Evolutionary conservation across 2,113 vertebrate genomes (phyloP), one percentile per base, ranked within the genome.

Genomic region (Melanerpes formicivorus): DNA sequence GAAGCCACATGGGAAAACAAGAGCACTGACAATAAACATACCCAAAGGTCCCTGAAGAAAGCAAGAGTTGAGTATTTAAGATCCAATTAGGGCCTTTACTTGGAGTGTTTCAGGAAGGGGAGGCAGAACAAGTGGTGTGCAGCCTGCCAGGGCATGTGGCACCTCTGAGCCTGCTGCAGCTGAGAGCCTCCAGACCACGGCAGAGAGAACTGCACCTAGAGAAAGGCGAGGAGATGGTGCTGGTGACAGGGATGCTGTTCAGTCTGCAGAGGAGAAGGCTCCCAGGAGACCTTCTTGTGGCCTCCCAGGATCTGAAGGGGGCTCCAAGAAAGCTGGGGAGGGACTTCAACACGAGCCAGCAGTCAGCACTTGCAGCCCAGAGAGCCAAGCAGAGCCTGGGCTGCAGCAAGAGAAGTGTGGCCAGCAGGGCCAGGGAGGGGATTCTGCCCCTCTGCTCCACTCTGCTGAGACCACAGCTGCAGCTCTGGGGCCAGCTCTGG

Each of bases 61-160:
- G 84, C 44, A 60, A 73, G 73, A 77, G 66, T 78, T 90, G 50
- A 42, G 66, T 88, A 56, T 91, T 95, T 88, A 56, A 88, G 85
- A 88, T 66, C 80, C 72, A 82, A 88, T 83, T 37, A n/a, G 17
- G 69, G 80, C 84, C 56, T 50, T 88, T 78, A 58, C 69, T 80
- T 90, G 22, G 19, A 69, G 54, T n/a, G 40, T 52, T 90, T 80
- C 80, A 25, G 18, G 30, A 59, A 78, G 60, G 65, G 80, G 80
- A 86, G 15, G 30, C 73, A 65, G 79, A 37, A 26, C 22, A 40
- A 90, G 73, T 3, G 3, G 15, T 0, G 4, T 4, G 9, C 48
- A 86, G 72, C 62, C 72, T 96, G 93, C 56, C 76, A 9, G 71
- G 90, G 48, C 55, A 4, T 30, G 10, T 0, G 27, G 46, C 50